Evolutionary conservation across 2,113 vertebrate genomes (phyloP).

Genomic region (Cebus imitator): DNA sequence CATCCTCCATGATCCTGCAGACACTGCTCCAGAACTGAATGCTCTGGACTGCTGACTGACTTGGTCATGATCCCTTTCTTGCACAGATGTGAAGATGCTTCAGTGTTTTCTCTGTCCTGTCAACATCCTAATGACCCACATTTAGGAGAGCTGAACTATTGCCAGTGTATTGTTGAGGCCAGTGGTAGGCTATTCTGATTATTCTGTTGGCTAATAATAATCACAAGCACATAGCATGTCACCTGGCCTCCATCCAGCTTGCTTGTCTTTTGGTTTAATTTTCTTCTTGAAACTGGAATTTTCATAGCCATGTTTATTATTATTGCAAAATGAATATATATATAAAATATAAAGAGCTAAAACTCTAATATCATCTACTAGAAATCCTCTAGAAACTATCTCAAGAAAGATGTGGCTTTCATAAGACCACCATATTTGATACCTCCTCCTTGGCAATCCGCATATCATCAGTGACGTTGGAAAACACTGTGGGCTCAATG

Average conservation of each 20-base stretch:
- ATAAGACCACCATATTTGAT: slow-evolving; percentile 10
- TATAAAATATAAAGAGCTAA: background rate
- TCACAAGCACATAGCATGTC: background rate
- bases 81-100: rapidly evolving
- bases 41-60: no score
- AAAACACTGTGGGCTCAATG: slow-evolving; percentile 98
- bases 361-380: background rate
- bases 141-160: no score
- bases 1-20: background rate
- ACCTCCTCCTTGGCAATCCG: slow-evolving; percentile 98
- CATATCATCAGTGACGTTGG: slow-evolving; percentile 97
- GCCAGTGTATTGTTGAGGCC: background rate
- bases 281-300: background rate
- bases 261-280: background rate
- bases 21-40: background rate
- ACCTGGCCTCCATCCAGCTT: background rate
- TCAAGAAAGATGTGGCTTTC: background rate
- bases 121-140: background rate
- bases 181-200: background rate
- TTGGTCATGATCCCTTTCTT: background rate
- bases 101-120: background rate
- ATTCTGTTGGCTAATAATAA: background rate
- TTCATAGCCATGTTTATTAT: background rate
- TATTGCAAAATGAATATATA: background rate
- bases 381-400: background rate